Evolutionary conservation across 2,797 vertebrate species (phyloP).

Genomic region (Peromyscus nudipes): DNA sequence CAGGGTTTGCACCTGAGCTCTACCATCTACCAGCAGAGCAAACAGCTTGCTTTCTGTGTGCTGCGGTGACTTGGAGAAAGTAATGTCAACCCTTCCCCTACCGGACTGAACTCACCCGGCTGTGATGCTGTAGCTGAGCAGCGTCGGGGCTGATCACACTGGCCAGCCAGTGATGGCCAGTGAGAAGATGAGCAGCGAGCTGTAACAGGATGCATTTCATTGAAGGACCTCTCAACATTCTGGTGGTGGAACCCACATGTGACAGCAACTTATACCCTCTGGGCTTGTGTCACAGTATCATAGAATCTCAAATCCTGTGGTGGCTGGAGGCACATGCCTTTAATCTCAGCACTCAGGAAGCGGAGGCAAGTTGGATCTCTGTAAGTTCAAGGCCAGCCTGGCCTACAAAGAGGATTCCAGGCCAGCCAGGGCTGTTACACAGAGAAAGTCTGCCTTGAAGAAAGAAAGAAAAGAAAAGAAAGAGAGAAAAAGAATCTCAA

Average conservation of each 20-base stretch:
- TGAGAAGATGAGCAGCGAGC: background rate
- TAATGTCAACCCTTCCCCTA: conserved; percentile 57
- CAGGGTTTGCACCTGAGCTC: conserved; percentile 66
- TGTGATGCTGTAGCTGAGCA: background rate
- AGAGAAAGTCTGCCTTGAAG: no score
- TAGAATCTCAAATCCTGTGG: background rate
- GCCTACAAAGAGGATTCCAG: no score
- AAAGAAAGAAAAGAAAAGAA: no score
- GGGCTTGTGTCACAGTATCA: background rate
- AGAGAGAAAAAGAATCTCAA: background rate
- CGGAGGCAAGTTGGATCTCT: no score
- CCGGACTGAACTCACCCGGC: conserved; percentile 7
- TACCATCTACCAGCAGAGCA: conserved; percentile 25
- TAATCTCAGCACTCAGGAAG: no score
- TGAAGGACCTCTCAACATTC: background rate
- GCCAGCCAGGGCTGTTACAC: no score
- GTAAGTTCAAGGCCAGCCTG: no score
- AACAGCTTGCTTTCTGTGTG: conserved; percentile 68
- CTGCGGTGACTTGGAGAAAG: conserved; percentile 65
- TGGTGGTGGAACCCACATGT: background rate
- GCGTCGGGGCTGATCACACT: background rate
- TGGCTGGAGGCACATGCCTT: no score
- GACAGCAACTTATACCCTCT: background rate
- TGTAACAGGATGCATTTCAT: background rate
- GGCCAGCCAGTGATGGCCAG: background rate